Percentiles rank a stretch among this genome's conserved stretches.
Evolutionary conservation across 2,797 vertebrate species (phyloP).

Genomic region (Crocodylus rhombifer): DNA sequence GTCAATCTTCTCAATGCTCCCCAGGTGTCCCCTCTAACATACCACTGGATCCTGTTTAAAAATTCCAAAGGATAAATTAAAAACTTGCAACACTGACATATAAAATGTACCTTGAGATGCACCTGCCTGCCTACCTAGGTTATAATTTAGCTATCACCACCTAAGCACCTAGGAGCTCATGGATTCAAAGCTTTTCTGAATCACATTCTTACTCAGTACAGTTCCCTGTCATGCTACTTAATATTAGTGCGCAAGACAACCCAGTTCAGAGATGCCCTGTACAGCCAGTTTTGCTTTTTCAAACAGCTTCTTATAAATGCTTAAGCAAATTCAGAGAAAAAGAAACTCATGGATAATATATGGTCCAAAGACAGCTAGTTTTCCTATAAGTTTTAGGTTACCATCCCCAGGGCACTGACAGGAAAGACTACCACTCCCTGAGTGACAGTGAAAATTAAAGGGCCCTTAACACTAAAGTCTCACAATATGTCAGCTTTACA

Average conservation of each 20-base stretch:
- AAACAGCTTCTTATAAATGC: background rate
- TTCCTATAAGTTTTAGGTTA: background rate
- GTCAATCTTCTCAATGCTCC: background rate
- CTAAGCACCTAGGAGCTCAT: background rate
- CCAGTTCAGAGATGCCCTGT: background rate
- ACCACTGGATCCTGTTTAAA: background rate
- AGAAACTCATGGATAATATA: background rate
- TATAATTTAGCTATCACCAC: background rate
- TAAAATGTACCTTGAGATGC: background rate
- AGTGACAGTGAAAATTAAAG: background rate
- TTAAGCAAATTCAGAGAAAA: background rate
- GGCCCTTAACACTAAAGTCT: background rate
- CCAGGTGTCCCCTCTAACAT: background rate
- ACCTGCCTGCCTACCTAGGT: background rate
- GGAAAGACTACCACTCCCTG: background rate
- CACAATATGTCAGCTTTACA: background rate
- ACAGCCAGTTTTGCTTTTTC: background rate
- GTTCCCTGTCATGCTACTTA: rapidly evolving
- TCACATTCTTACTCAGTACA: background rate
- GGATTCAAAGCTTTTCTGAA: background rate
- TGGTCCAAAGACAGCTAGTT: background rate
- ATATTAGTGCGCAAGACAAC: background rate
- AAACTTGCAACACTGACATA: background rate
- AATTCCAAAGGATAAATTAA: background rate
- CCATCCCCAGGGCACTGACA: background rate